These are phyloP conservation scores for Lucilia cuprina DNA, from an alignment of 1,140 invertebrate genomes.

Conservation along the genomic window DNA sequence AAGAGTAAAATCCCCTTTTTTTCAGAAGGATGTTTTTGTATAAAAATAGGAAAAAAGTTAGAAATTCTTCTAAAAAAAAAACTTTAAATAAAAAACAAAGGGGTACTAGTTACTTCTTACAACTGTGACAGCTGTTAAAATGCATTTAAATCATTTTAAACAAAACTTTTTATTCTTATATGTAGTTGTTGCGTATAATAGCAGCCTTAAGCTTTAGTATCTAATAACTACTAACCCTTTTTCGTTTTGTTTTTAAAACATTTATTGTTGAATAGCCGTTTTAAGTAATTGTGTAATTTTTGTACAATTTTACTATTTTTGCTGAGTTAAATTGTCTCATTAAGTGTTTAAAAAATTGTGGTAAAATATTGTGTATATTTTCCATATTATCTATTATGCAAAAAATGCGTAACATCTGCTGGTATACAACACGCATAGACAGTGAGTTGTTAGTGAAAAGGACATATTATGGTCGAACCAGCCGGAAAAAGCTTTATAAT, in stretches of 20 bases:
- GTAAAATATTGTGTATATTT: not conserved
- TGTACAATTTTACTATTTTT: not conserved
- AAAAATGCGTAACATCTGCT: slow-evolving; percentile 8
- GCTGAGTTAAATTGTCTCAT: not conserved
- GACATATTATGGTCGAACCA: too few relatives aligned
- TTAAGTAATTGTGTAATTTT: not conserved
- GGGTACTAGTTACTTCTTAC: not conserved
- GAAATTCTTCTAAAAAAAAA: not conserved
- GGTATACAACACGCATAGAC: not conserved
- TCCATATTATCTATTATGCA: not conserved
- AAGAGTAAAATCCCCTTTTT: not conserved
- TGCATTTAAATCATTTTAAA: slow-evolving; percentile 25
- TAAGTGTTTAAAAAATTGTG: not conserved
- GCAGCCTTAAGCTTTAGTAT: not conserved
- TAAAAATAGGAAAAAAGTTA: not conserved
- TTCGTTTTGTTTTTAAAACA: not conserved
- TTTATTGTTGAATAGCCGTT: too few relatives aligned
- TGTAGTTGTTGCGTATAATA: not conserved
- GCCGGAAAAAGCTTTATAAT: too few relatives aligned
- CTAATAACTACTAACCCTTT: not conserved
- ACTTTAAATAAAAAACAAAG: not conserved
- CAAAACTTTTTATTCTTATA: not conserved
- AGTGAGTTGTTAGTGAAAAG: not conserved
- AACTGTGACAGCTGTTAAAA: slow-evolving; percentile 25
- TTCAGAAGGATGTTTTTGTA: not conserved